phyloP scores from a whole-genome alignment of 1,140 invertebrate genomes.

The Brachionus plicatilis region DNA sequence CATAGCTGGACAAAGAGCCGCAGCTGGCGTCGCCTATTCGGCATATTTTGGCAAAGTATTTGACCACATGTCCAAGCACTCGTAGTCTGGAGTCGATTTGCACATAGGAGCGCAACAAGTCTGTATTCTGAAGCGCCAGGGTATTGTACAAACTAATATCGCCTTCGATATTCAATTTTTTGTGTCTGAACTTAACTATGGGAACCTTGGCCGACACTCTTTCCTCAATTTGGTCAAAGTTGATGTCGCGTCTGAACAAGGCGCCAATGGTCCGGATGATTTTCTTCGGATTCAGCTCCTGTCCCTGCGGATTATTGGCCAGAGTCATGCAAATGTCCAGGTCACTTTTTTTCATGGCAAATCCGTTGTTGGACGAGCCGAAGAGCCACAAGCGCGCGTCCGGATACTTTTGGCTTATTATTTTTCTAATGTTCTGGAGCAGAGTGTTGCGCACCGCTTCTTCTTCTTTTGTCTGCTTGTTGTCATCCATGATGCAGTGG shows the following conservation, averaged over 20 bases:
- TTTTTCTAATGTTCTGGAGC: background rate
- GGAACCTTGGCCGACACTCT: slow-evolving; percentile 61
- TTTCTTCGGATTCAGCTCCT: background rate
- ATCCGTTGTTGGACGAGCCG: slow-evolving; percentile 65
- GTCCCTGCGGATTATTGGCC: slow-evolving; percentile 44
- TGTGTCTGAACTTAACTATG: slow-evolving; percentile 62
- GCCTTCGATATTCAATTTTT: slow-evolving; percentile 57
- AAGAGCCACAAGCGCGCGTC: slow-evolving; percentile 60
- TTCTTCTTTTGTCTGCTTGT: slow-evolving; percentile 31
- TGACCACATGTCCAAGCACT: slow-evolving; percentile 61
- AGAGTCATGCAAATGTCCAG: slow-evolving; percentile 64
- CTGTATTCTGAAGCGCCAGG: slow-evolving; percentile 61
- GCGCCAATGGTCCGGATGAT: background rate
- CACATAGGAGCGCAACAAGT: slow-evolving; percentile 58
- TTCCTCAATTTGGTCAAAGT: slow-evolving; percentile 11
- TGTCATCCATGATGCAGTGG: slow-evolving; percentile 23
- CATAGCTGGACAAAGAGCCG: slow-evolving; percentile 64
- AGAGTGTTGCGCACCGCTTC: background rate
- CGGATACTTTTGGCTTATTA: slow-evolving; percentile 43
- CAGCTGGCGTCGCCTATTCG: slow-evolving; percentile 63
- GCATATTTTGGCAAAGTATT: slow-evolving; percentile 62
- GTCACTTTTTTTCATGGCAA: slow-evolving; percentile 62
- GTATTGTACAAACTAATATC: slow-evolving; percentile 65
- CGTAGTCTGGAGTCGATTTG: slow-evolving; percentile 60
- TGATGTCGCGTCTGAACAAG: background rate